Percentiles rank a stretch among this genome's conserved stretches.
phyloP scores from a whole-genome alignment of 2,113 vertebrate genomes.

The Aldabrachelys gigantea region DNA sequence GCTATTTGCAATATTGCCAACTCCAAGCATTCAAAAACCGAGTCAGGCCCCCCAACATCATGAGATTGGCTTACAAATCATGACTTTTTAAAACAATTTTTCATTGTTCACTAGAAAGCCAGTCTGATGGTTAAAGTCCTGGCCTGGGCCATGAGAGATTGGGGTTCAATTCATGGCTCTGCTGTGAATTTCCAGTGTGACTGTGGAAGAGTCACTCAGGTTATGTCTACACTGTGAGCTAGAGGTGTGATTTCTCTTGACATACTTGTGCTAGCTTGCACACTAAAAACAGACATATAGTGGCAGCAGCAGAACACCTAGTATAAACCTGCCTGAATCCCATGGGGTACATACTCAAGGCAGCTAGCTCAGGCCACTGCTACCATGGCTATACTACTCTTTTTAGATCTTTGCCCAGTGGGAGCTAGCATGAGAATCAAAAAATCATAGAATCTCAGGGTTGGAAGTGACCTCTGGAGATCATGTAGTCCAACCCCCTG shows the following conservation, averaged over 20 bases:
- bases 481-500: too few relatives aligned
- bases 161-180: not conserved
- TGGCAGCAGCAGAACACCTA: too few relatives aligned
- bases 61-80: not conserved
- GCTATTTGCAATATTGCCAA: not conserved
- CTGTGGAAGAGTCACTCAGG: not conserved
- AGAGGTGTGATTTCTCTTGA: not conserved
- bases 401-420: too few relatives aligned
- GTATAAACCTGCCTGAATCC: not conserved
- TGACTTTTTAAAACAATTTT: not conserved
- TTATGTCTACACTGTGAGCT: not conserved
- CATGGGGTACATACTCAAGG: not conserved
- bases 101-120: not conserved
- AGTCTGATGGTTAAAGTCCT: not conserved
- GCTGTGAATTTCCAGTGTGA: not conserved
- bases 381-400: not conserved
- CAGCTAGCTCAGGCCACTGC: too few relatives aligned
- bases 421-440: not conserved
- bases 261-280: not conserved
- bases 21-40: not conserved
- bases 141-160: not conserved
- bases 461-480: too few relatives aligned
- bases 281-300: not conserved
- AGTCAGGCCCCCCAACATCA: not conserved
- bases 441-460: too few relatives aligned